A percentile compares a stretch with the other conserved stretches of the same genome.
phyloP scores from a whole-genome alignment of 2,888 invertebrate genomes.

The Drosophila demipolita region DNA sequence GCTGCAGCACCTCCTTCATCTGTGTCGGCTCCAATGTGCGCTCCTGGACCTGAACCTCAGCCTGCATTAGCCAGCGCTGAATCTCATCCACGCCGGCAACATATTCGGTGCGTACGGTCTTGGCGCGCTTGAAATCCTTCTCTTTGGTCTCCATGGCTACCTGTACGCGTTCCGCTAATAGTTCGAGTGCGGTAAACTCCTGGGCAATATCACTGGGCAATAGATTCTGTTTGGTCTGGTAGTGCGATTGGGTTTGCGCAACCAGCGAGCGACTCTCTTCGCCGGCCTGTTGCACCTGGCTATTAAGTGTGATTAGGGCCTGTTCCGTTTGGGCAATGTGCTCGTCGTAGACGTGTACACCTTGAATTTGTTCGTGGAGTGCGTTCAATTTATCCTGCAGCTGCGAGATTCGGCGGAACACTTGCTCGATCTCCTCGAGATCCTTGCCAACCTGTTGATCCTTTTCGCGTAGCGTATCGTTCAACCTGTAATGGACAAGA shows the following conservation, averaged over 20 bases:
- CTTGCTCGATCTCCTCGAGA: slow-evolving; percentile 90
- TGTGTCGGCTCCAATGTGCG: slow-evolving; percentile 91
- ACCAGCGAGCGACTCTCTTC: slow-evolving; percentile 87
- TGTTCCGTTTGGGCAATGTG: slow-evolving; percentile 88
- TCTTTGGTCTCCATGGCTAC: slow-evolving; percentile 95
- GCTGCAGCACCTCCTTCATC: slow-evolving; percentile 91
- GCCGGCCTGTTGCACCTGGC: slow-evolving; percentile 87
- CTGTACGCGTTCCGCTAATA: slow-evolving; percentile 91
- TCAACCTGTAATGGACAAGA: slow-evolving; percentile 88
- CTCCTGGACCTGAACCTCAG: slow-evolving; percentile 93
- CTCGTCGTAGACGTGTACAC: slow-evolving; percentile 92
- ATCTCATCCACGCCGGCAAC: slow-evolving; percentile 91
- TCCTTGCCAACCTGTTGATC: slow-evolving; percentile 90
- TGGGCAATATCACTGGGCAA: slow-evolving; percentile 92
- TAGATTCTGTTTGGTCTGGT: slow-evolving; percentile 88
- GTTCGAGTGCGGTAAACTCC: slow-evolving; percentile 92
- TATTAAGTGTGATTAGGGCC: slow-evolving; percentile 87
- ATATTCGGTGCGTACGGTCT: slow-evolving; percentile 93
- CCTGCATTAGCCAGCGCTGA: slow-evolving; percentile 92
- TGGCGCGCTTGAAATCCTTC: slow-evolving; percentile 94
- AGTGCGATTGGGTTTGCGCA: slow-evolving; percentile 87
- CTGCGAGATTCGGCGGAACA: slow-evolving; percentile 89
- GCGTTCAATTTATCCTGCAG: slow-evolving; percentile 89
- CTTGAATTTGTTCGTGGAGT: slow-evolving; percentile 88
- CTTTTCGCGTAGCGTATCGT: slow-evolving; percentile 91